Conservation (phyloP, 2,113 vertebrate genomes). For the Chelonoidis abingdonii region DNA sequence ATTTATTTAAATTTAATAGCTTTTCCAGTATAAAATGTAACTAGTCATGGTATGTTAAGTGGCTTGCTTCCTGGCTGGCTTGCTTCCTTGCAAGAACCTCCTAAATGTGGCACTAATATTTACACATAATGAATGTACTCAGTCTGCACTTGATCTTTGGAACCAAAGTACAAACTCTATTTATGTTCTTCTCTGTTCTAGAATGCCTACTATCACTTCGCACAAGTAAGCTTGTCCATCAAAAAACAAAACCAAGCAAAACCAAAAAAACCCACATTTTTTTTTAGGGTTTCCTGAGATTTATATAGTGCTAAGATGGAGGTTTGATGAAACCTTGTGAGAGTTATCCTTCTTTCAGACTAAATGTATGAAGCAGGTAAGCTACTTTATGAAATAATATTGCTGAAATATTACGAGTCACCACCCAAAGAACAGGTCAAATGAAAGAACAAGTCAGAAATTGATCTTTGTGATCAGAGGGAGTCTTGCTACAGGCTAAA, state of each 20-base stretch:
- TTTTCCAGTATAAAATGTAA: conserved; percentile 44
- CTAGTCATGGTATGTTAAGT: conserved; percentile 5
- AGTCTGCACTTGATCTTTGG: conserved; percentile 20
- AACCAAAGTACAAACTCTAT: conserved; percentile 59
- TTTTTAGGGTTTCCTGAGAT: background rate
- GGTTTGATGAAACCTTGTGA: background rate
- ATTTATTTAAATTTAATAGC: conserved; percentile 37
- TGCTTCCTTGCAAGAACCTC: conserved; percentile 8
- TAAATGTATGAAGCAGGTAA: background rate
- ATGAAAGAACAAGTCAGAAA: background rate
- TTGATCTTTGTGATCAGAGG: background rate
- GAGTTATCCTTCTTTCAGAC: background rate
- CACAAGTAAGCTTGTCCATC: background rate
- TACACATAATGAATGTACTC: background rate
- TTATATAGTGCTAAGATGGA: background rate
- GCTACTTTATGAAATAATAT: background rate
- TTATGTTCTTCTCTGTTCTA: background rate
- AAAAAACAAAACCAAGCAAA: background rate
- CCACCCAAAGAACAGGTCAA: background rate
- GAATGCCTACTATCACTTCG: background rate
- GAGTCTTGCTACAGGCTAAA: background rate
- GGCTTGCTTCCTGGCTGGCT: background rate
- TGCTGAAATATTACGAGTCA: background rate
- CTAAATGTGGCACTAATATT: conserved; percentile 33
- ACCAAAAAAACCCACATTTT: background rate